Base-by-base conservation (phyloP, 2,888 invertebrate genomes). In the Linnaemya vulpina region DNA sequence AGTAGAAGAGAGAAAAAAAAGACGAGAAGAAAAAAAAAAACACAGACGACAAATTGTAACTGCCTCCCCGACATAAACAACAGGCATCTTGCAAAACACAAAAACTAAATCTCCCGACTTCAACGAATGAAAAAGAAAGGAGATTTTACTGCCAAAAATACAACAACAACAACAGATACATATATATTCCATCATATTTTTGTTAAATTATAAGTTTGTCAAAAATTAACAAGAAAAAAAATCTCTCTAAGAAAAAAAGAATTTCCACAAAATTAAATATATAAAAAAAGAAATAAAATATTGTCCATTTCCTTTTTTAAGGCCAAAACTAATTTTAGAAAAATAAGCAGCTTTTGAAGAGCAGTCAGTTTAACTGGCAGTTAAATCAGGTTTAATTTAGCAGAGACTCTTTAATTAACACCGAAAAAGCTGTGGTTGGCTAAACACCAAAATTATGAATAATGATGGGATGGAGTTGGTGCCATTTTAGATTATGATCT, bases 31-130 rank as follows among this genome's bases (percentile, higher is more conserved):
- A 35, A 58, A n/a, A 49, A 58, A 53, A 58, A 49, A 67, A 38
- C 0, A 38, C 10, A 55, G 35, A 78, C 77, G 77, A 83, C 83
- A 83, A 83, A 83, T 78, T 77, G 78, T 78, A 68, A 25, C 49
- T 30, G 38, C 38, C 55, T 71, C 30, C 53, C 40, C 63, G n/a
- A 51, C 51, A 40, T 22, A 63, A 63, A 49, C 40, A 63, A 49
- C 40, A 25, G 25, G 40, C 11, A 25, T 71, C 17, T 53, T 7
- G n/a, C 13, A 13, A 8, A 35, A 46, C 9, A 62, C 9, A 49
- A 13, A 30, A 17, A 43, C 8, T 9, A 0, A 30, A 22, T 10
- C 49, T 8, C 15, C 38, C 15, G 2, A 17, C 30, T 46, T 67
- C 1, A 20, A 35, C 15, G 10, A 55, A 20, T 22, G 15, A 22